Base-by-base conservation (phyloP, 2,797 vertebrate genomes). In the Emys orbicularis region DNA sequence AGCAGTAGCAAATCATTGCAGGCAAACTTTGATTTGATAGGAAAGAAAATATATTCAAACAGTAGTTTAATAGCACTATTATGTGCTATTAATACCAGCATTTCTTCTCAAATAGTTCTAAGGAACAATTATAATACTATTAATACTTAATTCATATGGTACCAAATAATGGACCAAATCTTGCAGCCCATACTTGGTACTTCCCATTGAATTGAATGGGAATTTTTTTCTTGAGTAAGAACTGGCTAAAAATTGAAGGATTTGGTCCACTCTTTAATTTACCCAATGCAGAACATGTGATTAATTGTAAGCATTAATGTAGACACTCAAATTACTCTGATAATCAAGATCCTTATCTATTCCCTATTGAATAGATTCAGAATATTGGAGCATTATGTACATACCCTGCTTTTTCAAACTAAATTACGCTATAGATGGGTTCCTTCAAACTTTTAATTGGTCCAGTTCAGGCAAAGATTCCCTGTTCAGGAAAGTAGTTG, bases 1-100 rank as follows among this genome's bases (percentile, higher is more conserved):
- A 91, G 92, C 80, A 93, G 53, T 90, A 95, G 59, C 19, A 90
- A 81, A 93, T 95, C 68, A 87, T 95, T 92, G 89, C 29, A 80
- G 54, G 81, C 56, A 89, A 92, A 83, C 8, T 21, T 56, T 89
- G 41, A 41, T 41, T 41, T 41, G 41, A 41, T 41, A 41, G 41
- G 41, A 41, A 41, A 41, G 41, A 41, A 41, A 41, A 41, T 41
- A 41, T 41, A 41, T 41, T 41, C 41, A 50, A 95, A 96, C 81
- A 92, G 76, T 89, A 89, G 44, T 84, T 92, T 94, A 53, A 84
- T 93, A 92, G 79, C 81, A 87, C 37, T 79, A 53, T 68, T 80
- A 79, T 84, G 92, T 89, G 88, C 90, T 95, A 86, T 96, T 95
- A 95, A 21, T 76, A 47, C 13, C 44, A 21, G 81, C 76, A 53